Base-by-base conservation (phyloP, 2,888 invertebrate genomes). In the Pherbina coryleti region DNA sequence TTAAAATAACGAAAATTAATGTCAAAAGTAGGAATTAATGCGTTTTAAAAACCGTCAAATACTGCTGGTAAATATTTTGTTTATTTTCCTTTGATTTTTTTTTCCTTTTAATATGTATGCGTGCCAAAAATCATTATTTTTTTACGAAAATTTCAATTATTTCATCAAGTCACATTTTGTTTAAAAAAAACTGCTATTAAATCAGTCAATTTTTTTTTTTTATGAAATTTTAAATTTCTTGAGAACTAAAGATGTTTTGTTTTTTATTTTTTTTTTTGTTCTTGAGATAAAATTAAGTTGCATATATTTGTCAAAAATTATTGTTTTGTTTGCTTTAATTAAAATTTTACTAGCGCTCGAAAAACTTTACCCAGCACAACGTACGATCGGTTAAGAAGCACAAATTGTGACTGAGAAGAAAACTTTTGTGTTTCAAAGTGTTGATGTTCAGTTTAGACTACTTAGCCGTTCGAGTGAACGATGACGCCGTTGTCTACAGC, bases 371-470 rank as follows among this genome's bases (percentile, higher is more conserved):
- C 78, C 80, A 81, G 80, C 44, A 44, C 44, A 44, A 44, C 80
- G 80, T 81, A 79, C 82, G 82, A 73, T 78, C 78, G 76, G 78
- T 79, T 81, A 82, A 81, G 82, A 83, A 81, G 82, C 82, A 81
- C 82, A 83, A 81, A 81, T 80, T 82, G 80, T 82, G 83, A 83
- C 83, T 83, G 80, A 80, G 79, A 69, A 37, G 37, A 73, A 67
- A 44, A 57, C 67, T 67, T 67, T 31, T 71, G 57, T 31, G 71
- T 60, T 64, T 44, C 44, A 72, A 69, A 74, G 49, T 66, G 55
- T 67, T 53, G 28, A 57, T 62, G 49, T 75, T 60, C 22, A 25
- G 8, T 62, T 62, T 19, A 74, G 49, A 62, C 73, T 62, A n/a
- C 71, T 25, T 19, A 55, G 71, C 53, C 31, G 71, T 22, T 57